phyloP scores from a whole-genome alignment of 2,113 vertebrate genomes.

The Promerops cafer region DNA sequence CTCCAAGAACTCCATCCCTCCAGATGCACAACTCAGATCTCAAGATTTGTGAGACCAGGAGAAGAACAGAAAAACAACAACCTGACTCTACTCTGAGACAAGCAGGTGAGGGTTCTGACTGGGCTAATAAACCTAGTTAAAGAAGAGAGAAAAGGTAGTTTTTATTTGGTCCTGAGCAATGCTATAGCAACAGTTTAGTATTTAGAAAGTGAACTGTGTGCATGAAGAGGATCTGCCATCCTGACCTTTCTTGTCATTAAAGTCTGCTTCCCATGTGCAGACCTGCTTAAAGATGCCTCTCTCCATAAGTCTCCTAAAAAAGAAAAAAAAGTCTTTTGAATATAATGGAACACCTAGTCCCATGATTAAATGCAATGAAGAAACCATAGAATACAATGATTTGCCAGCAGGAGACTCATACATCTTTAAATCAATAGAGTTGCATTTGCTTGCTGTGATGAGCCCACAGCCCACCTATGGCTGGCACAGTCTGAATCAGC shows the following conservation, averaged over 20 bases:
- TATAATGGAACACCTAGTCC: neutral
- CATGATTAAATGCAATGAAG: neutral
- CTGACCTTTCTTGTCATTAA: neutral
- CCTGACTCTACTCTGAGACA: neutral
- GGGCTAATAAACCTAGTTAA: neutral
- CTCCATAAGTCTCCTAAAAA: neutral
- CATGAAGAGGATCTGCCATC: neutral
- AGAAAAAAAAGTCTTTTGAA: neutral
- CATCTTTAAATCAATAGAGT: constrained; percentile 9
- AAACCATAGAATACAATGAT: neutral
- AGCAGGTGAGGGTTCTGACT: neutral
- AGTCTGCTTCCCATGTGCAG: neutral
- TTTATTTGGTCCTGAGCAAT: neutral
- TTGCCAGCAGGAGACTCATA: neutral
- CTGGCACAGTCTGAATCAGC: neutral
- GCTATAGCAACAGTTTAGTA: neutral
- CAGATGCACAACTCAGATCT: neutral
- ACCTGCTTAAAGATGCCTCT: neutral
- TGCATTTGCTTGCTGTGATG: neutral
- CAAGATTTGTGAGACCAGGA: neutral
- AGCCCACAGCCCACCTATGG: neutral
- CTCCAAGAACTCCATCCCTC: neutral
- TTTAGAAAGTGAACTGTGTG: neutral
- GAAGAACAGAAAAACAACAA: neutral
- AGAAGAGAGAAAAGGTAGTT: neutral